Percentiles rank a stretch among this genome's conserved stretches.
phyloP scores from a whole-genome alignment of 1,140 invertebrate genomes.

The Drusus annulatus region DNA sequence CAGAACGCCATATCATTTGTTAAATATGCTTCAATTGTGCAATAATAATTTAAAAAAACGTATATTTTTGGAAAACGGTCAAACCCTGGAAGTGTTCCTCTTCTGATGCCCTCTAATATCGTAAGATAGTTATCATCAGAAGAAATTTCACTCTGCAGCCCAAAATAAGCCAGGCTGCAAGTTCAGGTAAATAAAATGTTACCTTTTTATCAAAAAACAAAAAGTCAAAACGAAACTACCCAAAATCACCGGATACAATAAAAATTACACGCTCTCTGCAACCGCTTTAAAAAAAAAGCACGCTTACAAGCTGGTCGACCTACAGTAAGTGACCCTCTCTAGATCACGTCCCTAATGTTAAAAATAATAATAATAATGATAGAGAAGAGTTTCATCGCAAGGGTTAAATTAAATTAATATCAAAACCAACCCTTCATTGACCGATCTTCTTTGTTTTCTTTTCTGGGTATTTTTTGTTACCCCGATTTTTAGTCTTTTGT shows the following conservation, averaged over 20 bases:
- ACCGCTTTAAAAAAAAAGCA: conserved; percentile 30
- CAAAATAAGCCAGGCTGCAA: too few relatives aligned
- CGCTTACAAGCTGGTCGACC: conserved; percentile 43
- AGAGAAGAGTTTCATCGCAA: conserved; percentile 36
- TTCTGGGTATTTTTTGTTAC: conserved; percentile 21
- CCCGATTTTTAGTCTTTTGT: conserved; percentile 19
- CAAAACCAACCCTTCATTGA: conserved; percentile 52
- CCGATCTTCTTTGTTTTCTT: conserved; percentile 49
- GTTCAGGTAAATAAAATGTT: too few relatives aligned
- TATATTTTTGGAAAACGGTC: too few relatives aligned
- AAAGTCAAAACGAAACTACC: too few relatives aligned
- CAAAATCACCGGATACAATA: conserved; percentile 14
- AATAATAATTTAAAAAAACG: too few relatives aligned
- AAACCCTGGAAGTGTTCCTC: too few relatives aligned
- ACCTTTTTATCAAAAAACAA: too few relatives aligned
- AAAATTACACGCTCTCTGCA: conserved; percentile 2
- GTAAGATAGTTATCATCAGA: too few relatives aligned
- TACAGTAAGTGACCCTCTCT: conserved; percentile 41
- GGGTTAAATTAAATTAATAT: conserved; percentile 51
- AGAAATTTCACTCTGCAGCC: too few relatives aligned
- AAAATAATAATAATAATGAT: conserved; percentile 37
- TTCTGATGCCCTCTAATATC: too few relatives aligned
- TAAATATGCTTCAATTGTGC: too few relatives aligned
- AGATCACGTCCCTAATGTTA: conserved; percentile 25
- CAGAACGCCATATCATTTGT: too few relatives aligned